phyloP scores from a whole-genome alignment of 2,888 invertebrate species.

The Xestobium rufovillosum region DNA sequence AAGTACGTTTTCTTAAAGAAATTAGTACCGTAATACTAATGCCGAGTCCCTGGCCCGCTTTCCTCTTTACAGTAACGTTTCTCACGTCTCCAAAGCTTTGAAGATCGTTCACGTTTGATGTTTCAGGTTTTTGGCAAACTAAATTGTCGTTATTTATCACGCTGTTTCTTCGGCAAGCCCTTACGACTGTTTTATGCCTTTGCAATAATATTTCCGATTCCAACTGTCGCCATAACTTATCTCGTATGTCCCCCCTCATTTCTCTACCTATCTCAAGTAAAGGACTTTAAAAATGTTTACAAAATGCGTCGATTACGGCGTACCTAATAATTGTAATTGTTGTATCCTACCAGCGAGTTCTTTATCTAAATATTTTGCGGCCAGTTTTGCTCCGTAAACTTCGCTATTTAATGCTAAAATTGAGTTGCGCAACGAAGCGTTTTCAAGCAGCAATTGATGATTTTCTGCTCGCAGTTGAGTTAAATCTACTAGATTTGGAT shows the following conservation, averaged over 20 bases:
- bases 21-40: slow-evolving; percentile 70
- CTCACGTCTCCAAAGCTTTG: slow-evolving; percentile 49
- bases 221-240: slow-evolving; percentile 72
- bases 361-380: slow-evolving; percentile 81
- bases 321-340: slow-evolving; percentile 71
- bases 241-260: slow-evolving; percentile 71
- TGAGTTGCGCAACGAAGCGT: slow-evolving; percentile 61
- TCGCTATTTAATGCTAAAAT: slow-evolving; percentile 71
- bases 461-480: slow-evolving; percentile 49
- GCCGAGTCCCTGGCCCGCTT: slow-evolving; percentile 72
- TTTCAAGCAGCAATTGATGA: slow-evolving; percentile 57
- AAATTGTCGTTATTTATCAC: slow-evolving; percentile 33
- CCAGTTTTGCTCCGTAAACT: slow-evolving; percentile 75
- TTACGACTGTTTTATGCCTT: slow-evolving; percentile 72
- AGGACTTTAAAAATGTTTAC: neutral
- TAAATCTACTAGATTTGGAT: slow-evolving; percentile 37
- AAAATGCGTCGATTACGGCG: slow-evolving; percentile 8
- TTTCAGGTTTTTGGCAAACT: slow-evolving; percentile 33
- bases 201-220: slow-evolving; percentile 82
- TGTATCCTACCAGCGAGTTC: slow-evolving; percentile 77
- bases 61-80: slow-evolving; percentile 60
- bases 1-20: slow-evolving; percentile 5
- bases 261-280: slow-evolving; percentile 48
- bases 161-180: slow-evolving; percentile 53
- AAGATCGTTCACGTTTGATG: slow-evolving; percentile 33